Evolutionary conservation across 2,888 invertebrate genomes (phyloP).

Genomic region (Phlogophora meticulosa): DNA sequence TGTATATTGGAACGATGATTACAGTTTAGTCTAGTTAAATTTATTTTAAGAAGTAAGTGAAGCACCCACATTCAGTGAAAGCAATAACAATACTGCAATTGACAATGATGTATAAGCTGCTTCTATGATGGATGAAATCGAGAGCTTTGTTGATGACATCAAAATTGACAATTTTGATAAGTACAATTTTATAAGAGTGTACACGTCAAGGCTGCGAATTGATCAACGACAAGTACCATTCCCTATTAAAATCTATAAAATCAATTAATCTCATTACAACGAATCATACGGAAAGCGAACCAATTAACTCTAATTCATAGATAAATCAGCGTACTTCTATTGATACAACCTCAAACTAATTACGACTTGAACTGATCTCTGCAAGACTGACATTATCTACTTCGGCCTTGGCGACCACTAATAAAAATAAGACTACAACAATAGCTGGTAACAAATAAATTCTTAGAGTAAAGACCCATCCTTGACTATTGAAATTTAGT

Average conservation of each 20-base stretch:
- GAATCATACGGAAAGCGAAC: conserved; percentile 29
- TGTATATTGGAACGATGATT: neutral
- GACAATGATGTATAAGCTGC: neutral
- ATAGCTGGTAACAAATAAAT: conserved; percentile 46
- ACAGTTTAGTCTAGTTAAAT: neutral
- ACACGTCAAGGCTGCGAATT: conserved; percentile 5
- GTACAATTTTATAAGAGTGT: neutral
- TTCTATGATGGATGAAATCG: neutral
- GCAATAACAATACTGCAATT: neutral
- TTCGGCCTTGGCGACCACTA: conserved; percentile 47
- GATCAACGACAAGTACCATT: conserved; percentile 12
- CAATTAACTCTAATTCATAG: conserved; percentile 45
- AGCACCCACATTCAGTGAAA: too few species aligned
- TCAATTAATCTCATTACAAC: conserved; percentile 35
- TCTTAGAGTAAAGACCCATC: conserved; percentile 50
- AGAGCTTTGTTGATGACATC: neutral
- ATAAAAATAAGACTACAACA: conserved; percentile 52
- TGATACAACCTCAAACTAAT: conserved; percentile 51
- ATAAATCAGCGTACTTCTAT: conserved; percentile 37
- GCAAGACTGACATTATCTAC: conserved; percentile 10
- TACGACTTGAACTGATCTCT: conserved; percentile 40
- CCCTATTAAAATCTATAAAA: conserved; percentile 12
- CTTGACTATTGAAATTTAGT: conserved; percentile 61
- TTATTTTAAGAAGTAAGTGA: too few species aligned
- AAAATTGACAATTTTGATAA: neutral